Percentiles rank a stretch among this genome's conserved stretches.
These are phyloP conservation scores for Eutrigla gurnardus DNA, from an alignment of 2,797 vertebrate genomes.

Conservation along the genomic window DNA sequence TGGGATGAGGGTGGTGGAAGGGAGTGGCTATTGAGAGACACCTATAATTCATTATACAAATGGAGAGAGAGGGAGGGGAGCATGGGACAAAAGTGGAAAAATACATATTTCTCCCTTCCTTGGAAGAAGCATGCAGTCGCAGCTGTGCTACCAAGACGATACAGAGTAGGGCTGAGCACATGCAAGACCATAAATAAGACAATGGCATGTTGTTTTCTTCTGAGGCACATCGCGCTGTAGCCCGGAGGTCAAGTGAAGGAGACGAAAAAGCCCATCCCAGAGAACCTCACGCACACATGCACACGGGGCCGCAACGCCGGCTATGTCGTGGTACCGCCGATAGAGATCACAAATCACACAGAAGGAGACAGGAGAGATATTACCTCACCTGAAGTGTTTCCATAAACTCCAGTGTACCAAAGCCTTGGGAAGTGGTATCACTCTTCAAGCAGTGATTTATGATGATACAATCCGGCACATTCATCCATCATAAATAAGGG, in stretches of 20 bases:
- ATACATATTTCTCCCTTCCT: constrained; percentile 69
- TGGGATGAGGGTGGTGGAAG: constrained; percentile 54
- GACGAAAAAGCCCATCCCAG: constrained; percentile 50
- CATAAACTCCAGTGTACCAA: constrained; percentile 78
- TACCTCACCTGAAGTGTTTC: constrained; percentile 80
- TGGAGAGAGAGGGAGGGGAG: not conserved
- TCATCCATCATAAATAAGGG: constrained; percentile 72
- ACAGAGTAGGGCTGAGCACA: constrained; percentile 57
- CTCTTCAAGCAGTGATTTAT: constrained; percentile 75
- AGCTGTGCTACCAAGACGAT: constrained; percentile 70
- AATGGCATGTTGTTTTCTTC: constrained; percentile 80
- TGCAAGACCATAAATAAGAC: constrained; percentile 81
- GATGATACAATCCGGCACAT: constrained; percentile 57
- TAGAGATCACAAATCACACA: constrained; percentile 75
- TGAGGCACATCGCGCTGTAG: constrained; percentile 47
- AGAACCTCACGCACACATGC: constrained; percentile 47
- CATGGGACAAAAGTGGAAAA: constrained; percentile 7
- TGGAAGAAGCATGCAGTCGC: constrained; percentile 61
- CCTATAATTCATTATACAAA: constrained; percentile 62
- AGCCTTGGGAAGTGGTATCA: constrained; percentile 75
- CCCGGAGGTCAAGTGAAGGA: constrained; percentile 80
- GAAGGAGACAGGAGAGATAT: constrained; percentile 79
- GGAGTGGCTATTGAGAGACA: constrained; percentile 58
- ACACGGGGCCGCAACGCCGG: constrained; percentile 45
- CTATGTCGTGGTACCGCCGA: constrained; percentile 54